Evolutionary conservation across 2,888 invertebrate species (phyloP).

Genomic region (Automeris io): DNA sequence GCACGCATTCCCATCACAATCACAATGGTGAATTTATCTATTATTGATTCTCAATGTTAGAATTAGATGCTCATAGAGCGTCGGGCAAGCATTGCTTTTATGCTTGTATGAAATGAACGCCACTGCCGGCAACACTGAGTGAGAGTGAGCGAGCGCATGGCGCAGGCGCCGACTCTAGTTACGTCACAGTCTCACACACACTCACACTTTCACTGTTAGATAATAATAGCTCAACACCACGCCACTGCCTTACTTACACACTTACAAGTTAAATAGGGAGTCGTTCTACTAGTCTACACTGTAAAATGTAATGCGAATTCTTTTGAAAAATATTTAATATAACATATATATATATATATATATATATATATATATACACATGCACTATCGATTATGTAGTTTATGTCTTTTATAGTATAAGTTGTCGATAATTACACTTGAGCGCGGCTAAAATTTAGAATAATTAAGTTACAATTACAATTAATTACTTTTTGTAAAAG

Average conservation of each 20-base stretch:
- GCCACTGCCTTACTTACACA: conserved; percentile 71
- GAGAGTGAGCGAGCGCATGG: conserved; percentile 54
- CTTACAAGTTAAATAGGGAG: conserved; percentile 64
- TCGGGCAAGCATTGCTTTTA: no score
- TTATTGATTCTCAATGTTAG: no score
- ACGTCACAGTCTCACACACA: conserved; percentile 67
- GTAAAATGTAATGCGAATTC: conserved; percentile 25
- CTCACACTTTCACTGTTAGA: conserved; percentile 73
- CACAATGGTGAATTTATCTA: no score
- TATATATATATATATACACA: no score
- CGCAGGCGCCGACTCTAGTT: conserved; percentile 39
- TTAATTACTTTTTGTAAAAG: not conserved
- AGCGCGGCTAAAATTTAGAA: conserved; percentile 13
- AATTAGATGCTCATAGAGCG: no score
- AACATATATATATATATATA: no score
- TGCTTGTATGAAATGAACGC: no score
- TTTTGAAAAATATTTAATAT: conserved; percentile 3
- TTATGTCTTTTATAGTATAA: not conserved
- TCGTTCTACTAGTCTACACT: conserved; percentile 39
- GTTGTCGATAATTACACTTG: not conserved
- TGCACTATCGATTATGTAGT: no score
- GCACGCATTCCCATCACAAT: no score
- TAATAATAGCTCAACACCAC: conserved; percentile 64
- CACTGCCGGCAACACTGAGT: no score
- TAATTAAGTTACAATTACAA: not conserved